These are phyloP conservation scores for Crocallis elinguaria DNA, from an alignment of 2,888 invertebrate genomes.

Conservation along the genomic window DNA sequence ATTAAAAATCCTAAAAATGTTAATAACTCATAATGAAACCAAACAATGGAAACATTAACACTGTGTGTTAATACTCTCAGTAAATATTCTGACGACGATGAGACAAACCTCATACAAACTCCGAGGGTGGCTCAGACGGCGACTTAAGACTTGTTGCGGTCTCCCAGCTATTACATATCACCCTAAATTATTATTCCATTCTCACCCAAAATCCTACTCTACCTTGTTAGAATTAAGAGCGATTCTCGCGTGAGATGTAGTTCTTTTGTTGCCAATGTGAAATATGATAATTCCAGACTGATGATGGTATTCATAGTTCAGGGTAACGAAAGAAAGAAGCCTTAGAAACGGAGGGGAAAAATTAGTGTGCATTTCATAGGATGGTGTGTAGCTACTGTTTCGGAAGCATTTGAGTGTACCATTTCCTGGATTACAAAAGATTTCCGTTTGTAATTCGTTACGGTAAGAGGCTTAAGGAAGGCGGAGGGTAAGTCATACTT, in stretches of 20 bases:
- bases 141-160: conserved; percentile 71
- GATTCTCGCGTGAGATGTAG: conserved; percentile 10
- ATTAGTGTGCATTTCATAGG: conserved; percentile 66
- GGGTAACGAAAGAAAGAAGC: conserved; percentile 61
- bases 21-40: conserved; percentile 2
- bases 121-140: conserved; percentile 58
- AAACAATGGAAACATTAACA: conserved; percentile 45
- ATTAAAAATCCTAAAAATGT: neutral
- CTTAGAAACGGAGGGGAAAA: conserved; percentile 62
- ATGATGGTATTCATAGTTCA: conserved; percentile 80
- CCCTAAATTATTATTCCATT: conserved; percentile 38
- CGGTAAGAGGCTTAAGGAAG: conserved; percentile 16
- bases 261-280: conserved; percentile 54
- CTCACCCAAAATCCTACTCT: conserved; percentile 24
- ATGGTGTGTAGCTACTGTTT: conserved; percentile 32
- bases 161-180: conserved; percentile 61
- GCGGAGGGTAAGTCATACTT: neutral
- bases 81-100: conserved; percentile 68
- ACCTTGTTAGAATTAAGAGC: neutral
- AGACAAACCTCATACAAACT: conserved; percentile 37
- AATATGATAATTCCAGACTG: conserved; percentile 79
- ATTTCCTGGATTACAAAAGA: conserved; percentile 28
- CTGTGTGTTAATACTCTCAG: conserved; percentile 69
- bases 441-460: conserved; percentile 28
- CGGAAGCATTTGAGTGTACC: conserved; percentile 28